Conservation (phyloP, 2,888 invertebrate genomes). For the Shargacucullia verbasci region DNA sequence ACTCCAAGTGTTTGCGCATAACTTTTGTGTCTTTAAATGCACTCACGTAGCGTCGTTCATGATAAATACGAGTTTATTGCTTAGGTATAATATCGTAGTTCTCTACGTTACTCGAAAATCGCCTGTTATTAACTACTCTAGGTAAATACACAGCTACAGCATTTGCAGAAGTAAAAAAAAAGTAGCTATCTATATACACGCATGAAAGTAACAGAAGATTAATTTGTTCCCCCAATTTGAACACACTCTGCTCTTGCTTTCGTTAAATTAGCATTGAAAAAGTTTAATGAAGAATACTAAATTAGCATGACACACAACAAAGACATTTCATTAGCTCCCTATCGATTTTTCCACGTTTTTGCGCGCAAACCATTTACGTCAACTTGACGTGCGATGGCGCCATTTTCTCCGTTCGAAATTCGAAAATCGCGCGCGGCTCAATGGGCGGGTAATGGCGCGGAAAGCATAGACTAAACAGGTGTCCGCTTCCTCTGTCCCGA, state of each 20-base stretch:
- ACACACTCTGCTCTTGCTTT: slow-evolving; percentile 1
- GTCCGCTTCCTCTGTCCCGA: slow-evolving; percentile 60
- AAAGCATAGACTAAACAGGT: slow-evolving; percentile 85
- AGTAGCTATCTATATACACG: not conserved
- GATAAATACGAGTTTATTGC: no score
- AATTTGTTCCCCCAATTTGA: slow-evolving; percentile 1
- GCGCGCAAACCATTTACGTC: slow-evolving; percentile 68
- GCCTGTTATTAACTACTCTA: no score
- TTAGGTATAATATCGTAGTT: no score
- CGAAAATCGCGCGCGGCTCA: slow-evolving; percentile 80
- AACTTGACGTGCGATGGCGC: slow-evolving; percentile 72
- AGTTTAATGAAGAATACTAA: slow-evolving; percentile 48
- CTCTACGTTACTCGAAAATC: no score
- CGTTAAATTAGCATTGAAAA: slow-evolving; percentile 29
- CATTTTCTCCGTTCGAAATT: slow-evolving; percentile 79
- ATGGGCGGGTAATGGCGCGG: slow-evolving; percentile 80
- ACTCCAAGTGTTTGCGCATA: no score
- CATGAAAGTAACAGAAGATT: not conserved
- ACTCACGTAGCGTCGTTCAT: no score
- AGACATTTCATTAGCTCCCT: slow-evolving; percentile 45
- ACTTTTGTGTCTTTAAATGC: no score
- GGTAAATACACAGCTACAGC: no score
- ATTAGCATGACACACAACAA: slow-evolving; percentile 46
- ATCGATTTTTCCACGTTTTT: slow-evolving; percentile 61
- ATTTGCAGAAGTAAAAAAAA: no score